A percentile compares a stretch with the other conserved stretches of the same genome.
Conservation (phyloP, 1,140 invertebrate species). For the Chymomyza costata region DNA sequence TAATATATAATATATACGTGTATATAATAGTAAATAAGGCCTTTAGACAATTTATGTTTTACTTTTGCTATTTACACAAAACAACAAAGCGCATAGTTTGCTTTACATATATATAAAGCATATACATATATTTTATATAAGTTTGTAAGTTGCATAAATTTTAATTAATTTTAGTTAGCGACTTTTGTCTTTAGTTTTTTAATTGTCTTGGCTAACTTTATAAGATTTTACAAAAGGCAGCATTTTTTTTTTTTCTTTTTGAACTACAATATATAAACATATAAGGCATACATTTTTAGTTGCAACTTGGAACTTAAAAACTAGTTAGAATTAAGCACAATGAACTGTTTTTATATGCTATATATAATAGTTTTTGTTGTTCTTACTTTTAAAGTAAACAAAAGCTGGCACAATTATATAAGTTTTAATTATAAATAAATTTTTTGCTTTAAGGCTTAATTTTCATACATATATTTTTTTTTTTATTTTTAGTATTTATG, state of each 20-base stretch:
- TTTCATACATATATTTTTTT: too few relatives aligned
- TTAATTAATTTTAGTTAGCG: slow-evolving; percentile 4
- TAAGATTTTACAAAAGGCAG: slow-evolving; percentile 67
- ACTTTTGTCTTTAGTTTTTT: slow-evolving; percentile 34
- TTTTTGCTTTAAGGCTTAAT: slow-evolving; percentile 1
- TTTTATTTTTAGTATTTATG: too few relatives aligned
- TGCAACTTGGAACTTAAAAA: too few relatives aligned
- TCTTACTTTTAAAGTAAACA: slow-evolving; percentile 31
- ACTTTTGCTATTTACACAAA: slow-evolving; percentile 42
- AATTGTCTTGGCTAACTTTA: slow-evolving; percentile 49
- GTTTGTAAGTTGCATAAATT: slow-evolving; percentile 2
- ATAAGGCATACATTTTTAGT: too few relatives aligned
- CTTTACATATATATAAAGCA: not conserved
- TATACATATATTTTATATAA: not conserved
- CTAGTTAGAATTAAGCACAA: too few relatives aligned
- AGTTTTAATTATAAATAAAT: slow-evolving; percentile 32
- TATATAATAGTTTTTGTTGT: too few relatives aligned
- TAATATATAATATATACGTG: slow-evolving; percentile 39
- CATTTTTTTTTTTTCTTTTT: too few relatives aligned
- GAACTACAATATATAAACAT: too few relatives aligned
- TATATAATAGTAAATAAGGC: slow-evolving; percentile 31
- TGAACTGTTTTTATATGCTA: too few relatives aligned
- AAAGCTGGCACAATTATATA: slow-evolving; percentile 50
- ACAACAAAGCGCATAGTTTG: slow-evolving; percentile 7
- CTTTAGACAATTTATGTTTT: slow-evolving; percentile 8